Evolutionary conservation across 1,140 invertebrate genomes (phyloP), one percentile per base, ranked within the genome.

Genomic region (Aricia agestis): DNA sequence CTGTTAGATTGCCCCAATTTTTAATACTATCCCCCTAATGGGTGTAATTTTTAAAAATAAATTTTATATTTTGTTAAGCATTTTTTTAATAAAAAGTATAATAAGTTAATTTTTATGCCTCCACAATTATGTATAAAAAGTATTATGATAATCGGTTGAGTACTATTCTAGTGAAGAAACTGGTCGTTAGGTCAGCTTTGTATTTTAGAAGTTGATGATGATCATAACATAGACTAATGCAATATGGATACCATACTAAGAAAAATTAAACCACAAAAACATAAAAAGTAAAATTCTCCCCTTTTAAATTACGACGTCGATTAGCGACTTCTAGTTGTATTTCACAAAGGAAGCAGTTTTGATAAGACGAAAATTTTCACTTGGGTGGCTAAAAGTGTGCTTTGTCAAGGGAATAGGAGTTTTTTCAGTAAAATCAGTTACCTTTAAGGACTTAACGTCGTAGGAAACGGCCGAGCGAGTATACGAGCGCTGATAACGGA

Each of bases 401-500:
- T 86, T 86, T 88, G 82, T 88, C 87, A 86, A 81, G 79, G 80
- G 85, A 89, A 87, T 87, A 85, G 81, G 82, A 87, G 84, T 87
- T 87, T 90, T 65, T 90, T 86, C 84, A 89, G 84, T 85, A 79
- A 82, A 86, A 76, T 86, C 84, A 86, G 86, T 86, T 87, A 86
- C 85, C 85, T 89, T 89, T 87, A 86, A 87, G 85, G 86, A 85
- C 84, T 90, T 88, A 90, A 87, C 84, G 85, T 88, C 85, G 80
- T 76, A 85, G 84, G 82, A 84, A 88, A 89, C 84, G 81, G 87
- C 82, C 86, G 79, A 86, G 82, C 86, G 85, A 88, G 87, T 87
- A 86, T 86, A 89, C 86, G 84, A 85, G 82, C 81, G 80, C 87
- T 92, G 91, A 92, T 92, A 92, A 92, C 86, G 87, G 89, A 92